Percentiles rank a stretch among this genome's conserved stretches.
Conservation (phyloP, 2,888 invertebrate genomes). For the Xestobium rufovillosum region DNA sequence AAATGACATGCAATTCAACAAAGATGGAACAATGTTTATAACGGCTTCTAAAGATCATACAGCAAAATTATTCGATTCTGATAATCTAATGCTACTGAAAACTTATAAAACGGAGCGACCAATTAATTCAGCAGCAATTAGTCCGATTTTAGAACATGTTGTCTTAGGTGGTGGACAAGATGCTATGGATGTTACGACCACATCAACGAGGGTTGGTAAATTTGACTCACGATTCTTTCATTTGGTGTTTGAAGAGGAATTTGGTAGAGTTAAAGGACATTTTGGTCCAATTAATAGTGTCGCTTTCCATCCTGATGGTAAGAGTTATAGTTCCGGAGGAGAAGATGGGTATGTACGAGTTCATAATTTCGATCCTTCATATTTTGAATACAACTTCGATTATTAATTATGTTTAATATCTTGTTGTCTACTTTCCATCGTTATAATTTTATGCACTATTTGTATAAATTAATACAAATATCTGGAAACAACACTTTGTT, state of each 20-base stretch:
- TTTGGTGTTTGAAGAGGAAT: constrained; percentile 93
- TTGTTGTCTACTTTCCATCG: no score
- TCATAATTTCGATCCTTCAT: constrained; percentile 92
- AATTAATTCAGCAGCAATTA: constrained; percentile 96
- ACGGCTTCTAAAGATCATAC: constrained; percentile 96
- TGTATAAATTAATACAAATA: no score
- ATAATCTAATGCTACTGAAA: constrained; percentile 79
- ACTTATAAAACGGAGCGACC: constrained; percentile 97
- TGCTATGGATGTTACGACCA: constrained; percentile 97
- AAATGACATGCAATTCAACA: constrained; percentile 93
- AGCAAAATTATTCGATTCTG: constrained; percentile 89
- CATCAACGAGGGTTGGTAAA: constrained; percentile 88
- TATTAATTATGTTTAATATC: constrained; percentile 61
- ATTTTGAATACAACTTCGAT: constrained; percentile 94
- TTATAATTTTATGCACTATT: no score
- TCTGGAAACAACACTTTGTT: no score
- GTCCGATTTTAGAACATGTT: constrained; percentile 92
- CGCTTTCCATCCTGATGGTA: constrained; percentile 96
- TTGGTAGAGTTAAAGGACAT: constrained; percentile 96
- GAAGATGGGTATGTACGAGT: constrained; percentile 98
- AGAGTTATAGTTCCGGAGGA: constrained; percentile 93
- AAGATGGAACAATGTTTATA: constrained; percentile 91
- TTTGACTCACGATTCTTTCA: constrained; percentile 95
- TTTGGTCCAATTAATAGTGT: constrained; percentile 99
- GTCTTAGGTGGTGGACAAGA: constrained; percentile 99